These are phyloP conservation scores for Stichodactyla mertensii DNA, from an alignment of 64 coral and sea anemone species.

Conservation along the genomic window DNA sequence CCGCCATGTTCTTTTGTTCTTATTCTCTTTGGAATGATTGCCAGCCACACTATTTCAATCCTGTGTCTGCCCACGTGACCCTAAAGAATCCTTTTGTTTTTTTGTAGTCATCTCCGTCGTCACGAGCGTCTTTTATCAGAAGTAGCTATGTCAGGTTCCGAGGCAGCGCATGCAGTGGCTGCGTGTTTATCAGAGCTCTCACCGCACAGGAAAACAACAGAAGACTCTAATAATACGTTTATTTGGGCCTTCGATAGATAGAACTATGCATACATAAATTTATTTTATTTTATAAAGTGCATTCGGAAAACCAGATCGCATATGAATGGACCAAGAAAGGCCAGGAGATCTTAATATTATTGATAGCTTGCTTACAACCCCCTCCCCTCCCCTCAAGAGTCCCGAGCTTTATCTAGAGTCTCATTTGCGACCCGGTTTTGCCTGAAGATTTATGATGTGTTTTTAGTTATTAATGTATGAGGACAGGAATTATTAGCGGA, in stretches of 20 bases:
- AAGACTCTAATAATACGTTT: conserved; percentile 26
- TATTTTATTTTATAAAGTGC: neutral
- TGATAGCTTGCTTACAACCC: neutral
- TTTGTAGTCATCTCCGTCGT: conserved; percentile 60
- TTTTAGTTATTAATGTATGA: neutral
- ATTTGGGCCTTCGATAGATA: conserved; percentile 53
- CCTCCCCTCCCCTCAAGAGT: neutral
- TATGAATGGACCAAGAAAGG: neutral
- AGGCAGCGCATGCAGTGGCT: conserved; percentile 72
- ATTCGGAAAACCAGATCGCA: neutral
- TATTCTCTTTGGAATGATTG: no score
- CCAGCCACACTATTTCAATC: neutral
- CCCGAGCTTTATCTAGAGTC: neutral
- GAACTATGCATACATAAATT: neutral
- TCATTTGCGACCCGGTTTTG: neutral
- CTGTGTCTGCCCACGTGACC: neutral
- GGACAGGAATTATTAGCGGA: neutral
- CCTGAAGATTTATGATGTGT: neutral
- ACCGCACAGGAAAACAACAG: conserved; percentile 73
- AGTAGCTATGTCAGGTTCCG: conserved; percentile 87
- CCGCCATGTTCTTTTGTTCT: no score
- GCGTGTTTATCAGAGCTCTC: conserved; percentile 84
- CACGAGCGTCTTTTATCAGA: conserved; percentile 65
- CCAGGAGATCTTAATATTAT: neutral
- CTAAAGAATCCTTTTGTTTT: neutral